A percentile compares a stretch with the other conserved stretches of the same genome.
These are phyloP conservation scores for Teleopsis dalmanni DNA, from an alignment of 1,140 invertebrate genomes.

Conservation along the genomic window DNA sequence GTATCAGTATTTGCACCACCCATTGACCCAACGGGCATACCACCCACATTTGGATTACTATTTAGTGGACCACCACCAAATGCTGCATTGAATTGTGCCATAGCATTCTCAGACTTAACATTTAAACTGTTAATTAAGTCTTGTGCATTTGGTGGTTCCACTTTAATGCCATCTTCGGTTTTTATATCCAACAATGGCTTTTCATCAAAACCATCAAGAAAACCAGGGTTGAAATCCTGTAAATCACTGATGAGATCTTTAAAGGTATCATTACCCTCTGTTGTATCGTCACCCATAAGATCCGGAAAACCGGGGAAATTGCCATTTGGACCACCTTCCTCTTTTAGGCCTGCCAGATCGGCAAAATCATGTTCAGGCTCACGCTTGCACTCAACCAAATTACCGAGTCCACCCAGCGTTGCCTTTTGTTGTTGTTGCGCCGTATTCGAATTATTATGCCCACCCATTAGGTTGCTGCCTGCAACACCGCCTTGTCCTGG, in stretches of 20 bases:
- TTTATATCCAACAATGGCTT: constrained; percentile 55
- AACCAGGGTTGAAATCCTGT: constrained; percentile 70
- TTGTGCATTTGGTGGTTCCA: constrained; percentile 47
- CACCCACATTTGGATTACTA: constrained; percentile 23
- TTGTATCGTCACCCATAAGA: constrained; percentile 72
- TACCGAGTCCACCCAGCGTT: constrained; percentile 46
- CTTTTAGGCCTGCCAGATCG: constrained; percentile 69
- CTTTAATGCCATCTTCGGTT: constrained; percentile 48
- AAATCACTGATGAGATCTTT: constrained; percentile 85
- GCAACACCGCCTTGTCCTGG: constrained; percentile 19
- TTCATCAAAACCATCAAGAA: constrained; percentile 73
- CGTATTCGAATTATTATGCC: constrained; percentile 13
- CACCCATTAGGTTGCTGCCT: constrained; percentile 30
- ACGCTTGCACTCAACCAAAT: constrained; percentile 74
- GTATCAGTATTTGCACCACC: constrained; percentile 14
- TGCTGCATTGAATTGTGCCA: constrained; percentile 17
- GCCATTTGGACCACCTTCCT: constrained; percentile 65
- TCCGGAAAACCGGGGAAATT: constrained; percentile 71
- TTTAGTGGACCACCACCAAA: constrained; percentile 15
- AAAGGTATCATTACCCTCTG: constrained; percentile 74
- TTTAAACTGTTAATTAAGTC: constrained; percentile 41
- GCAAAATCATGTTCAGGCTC: constrained; percentile 77
- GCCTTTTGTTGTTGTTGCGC: constrained; percentile 16
- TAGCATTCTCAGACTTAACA: constrained; percentile 33
- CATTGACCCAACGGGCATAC: constrained; percentile 20